phyloP scores from a whole-genome alignment of 2,797 vertebrate species.

The Babyrousa celebensis region DNA sequence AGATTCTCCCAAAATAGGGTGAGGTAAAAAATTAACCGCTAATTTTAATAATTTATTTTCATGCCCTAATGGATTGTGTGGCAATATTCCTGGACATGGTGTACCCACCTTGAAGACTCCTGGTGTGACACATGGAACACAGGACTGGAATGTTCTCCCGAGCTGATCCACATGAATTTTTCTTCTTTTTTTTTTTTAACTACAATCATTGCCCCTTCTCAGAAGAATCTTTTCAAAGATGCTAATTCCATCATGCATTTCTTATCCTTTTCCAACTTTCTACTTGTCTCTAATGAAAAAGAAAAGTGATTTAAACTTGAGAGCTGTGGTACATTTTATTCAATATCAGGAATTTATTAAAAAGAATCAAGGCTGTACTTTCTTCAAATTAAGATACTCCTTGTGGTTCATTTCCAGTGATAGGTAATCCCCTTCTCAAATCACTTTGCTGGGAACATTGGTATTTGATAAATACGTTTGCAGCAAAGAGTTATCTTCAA shows the following conservation, averaged over 20 bases:
- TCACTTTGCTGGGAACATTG: constrained; percentile 89
- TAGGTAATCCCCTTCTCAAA: constrained; percentile 90
- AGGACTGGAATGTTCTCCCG: not conserved
- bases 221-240: constrained; percentile 64
- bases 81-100: not conserved
- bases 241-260: constrained; percentile 80
- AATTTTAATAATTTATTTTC: not conserved
- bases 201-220: constrained; percentile 41
- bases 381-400: constrained; percentile 90
- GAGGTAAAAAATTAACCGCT: not conserved
- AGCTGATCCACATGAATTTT: not conserved
- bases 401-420: constrained; percentile 91
- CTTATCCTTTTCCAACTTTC: constrained; percentile 61
- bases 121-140: not conserved
- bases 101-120: not conserved
- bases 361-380: constrained; percentile 86
- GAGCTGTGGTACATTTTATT: constrained; percentile 81
- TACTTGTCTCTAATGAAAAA: constrained; percentile 73
- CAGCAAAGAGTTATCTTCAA: constrained; percentile 89
- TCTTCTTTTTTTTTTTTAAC: not conserved
- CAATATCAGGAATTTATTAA: constrained; percentile 83
- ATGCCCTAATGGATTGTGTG: not conserved
- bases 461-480: constrained; percentile 92
- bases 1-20: not conserved
- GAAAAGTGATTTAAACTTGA: constrained; percentile 83